phyloP scores from a whole-genome alignment of 2,113 vertebrate species.

The Oryctolagus cuniculus region mOryCun1.1 NC_091434.1:16093501-16094000 shows the following conservation, averaged over 20 bases:
- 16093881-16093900: no score
- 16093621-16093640: background rate
- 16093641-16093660: background rate
- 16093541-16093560: background rate
- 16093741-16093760: background rate
- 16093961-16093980: background rate
- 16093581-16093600: background rate
- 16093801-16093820: background rate
- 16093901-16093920: background rate
- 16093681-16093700: background rate
- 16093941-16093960: background rate
- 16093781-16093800: background rate
- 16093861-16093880: background rate
- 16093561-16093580: background rate
- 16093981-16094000: background rate
- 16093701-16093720: no score
- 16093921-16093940: background rate
- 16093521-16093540: background rate
- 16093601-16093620: background rate
- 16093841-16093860: background rate
- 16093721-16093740: no score
- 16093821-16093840: background rate
- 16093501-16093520: background rate
- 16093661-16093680: background rate
- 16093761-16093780: background rate